A percentile compares a stretch with the other conserved stretches of the same genome.
Conservation (phyloP, 2,888 invertebrate species). For the Drosophila stalkeri region DNA sequence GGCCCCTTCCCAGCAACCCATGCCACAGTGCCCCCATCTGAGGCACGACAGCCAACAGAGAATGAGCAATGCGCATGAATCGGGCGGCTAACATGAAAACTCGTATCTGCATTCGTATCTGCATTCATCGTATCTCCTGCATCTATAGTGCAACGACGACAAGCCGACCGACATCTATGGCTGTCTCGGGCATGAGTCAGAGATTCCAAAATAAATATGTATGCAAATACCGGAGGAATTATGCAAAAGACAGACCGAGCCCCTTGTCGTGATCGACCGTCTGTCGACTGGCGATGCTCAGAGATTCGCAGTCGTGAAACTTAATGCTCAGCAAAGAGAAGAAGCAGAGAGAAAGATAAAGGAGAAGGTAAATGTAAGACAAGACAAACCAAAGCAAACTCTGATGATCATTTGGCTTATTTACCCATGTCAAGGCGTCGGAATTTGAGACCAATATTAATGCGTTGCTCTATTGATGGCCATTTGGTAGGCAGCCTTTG, state of each 20-base stretch:
- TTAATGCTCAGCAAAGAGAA: constrained; percentile 17
- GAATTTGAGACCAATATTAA: constrained; percentile 22
- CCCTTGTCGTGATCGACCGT: constrained; percentile 3
- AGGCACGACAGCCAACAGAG: constrained; percentile 9
- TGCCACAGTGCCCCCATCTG: constrained; percentile 68
- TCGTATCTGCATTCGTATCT: constrained; percentile 1
- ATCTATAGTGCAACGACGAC: neutral
- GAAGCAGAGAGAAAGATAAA: neutral
- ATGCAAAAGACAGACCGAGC: constrained; percentile 54
- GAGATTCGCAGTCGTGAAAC: constrained; percentile 47
- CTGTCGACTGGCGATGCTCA: constrained; percentile 14
- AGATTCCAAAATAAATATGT: constrained; percentile 67
- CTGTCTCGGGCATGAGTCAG: constrained; percentile 53
- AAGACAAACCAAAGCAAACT: constrained; percentile 18
- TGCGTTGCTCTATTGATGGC: constrained; percentile 39
- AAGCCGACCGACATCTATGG: neutral
- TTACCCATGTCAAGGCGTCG: constrained; percentile 58
- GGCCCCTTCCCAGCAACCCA: constrained; percentile 28
- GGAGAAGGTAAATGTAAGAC: constrained; percentile 10
- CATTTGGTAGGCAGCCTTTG: constrained; percentile 24
- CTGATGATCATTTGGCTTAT: constrained; percentile 49
- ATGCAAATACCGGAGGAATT: constrained; percentile 63
- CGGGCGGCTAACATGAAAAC: constrained; percentile 46
- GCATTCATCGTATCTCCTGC: constrained; percentile 21
- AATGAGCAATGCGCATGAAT: constrained; percentile 40